These are phyloP conservation scores for Drosophila neotestacea DNA, from an alignment of 2,888 invertebrate genomes.

Conservation along the genomic window DNA sequence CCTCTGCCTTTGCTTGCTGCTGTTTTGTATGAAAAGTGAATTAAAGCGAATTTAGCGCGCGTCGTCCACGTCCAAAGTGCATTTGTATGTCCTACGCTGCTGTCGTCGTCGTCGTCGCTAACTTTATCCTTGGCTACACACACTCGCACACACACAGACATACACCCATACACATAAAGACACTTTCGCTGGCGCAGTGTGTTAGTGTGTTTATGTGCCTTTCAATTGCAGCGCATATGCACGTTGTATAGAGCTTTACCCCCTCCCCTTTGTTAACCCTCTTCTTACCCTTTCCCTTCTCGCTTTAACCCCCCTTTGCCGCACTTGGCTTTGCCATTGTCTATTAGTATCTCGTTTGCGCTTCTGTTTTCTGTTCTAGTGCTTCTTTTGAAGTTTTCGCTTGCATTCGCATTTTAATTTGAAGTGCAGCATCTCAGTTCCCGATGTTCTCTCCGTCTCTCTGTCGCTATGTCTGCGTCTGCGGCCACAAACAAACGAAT, in stretches of 20 bases:
- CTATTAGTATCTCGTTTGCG: slow-evolving; percentile 81
- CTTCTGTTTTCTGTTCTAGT: slow-evolving; percentile 79
- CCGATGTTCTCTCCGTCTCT: slow-evolving; percentile 4
- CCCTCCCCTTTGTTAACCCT: too few species aligned
- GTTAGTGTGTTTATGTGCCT: slow-evolving; percentile 75
- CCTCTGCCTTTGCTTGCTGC: slow-evolving; percentile 33
- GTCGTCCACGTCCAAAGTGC: slow-evolving; percentile 78
- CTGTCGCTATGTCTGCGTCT: slow-evolving; percentile 44
- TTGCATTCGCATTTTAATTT: slow-evolving; percentile 81
- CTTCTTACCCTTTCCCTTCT: slow-evolving; percentile 7
- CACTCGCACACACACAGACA: slow-evolving; percentile 17
- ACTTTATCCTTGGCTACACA: slow-evolving; percentile 72
- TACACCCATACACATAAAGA: slow-evolving; percentile 35
- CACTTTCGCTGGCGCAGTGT: slow-evolving; percentile 77
- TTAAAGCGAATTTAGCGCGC: slow-evolving; percentile 81
- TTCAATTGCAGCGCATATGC: slow-evolving; percentile 66
- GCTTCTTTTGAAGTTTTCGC: slow-evolving; percentile 81
- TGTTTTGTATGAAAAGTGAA: slow-evolving; percentile 81
- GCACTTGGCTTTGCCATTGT: slow-evolving; percentile 68
- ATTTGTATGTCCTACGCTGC: slow-evolving; percentile 68
- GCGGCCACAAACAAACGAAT: slow-evolving; percentile 66
- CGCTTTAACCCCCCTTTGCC: neutral
- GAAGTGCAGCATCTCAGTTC: slow-evolving; percentile 76
- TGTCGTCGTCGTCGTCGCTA: slow-evolving; percentile 43
- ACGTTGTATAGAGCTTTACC: slow-evolving; percentile 13